These are phyloP conservation scores for Silurus lanzhouensis DNA, from an alignment of 2,797 vertebrate genomes.

Conservation along the genomic window DNA sequence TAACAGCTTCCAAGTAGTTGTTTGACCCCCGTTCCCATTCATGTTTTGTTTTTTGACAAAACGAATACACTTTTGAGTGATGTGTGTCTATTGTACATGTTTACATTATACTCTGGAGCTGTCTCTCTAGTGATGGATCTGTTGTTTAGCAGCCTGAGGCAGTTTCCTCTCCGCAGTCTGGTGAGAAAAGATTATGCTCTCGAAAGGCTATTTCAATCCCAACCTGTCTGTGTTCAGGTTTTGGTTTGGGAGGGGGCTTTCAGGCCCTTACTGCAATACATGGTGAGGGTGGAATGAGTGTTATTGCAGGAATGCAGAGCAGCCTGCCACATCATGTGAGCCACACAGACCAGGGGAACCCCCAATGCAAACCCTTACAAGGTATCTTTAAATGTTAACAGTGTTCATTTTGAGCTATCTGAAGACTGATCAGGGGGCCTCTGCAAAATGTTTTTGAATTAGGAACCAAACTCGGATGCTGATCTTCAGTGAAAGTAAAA, in stretches of 20 bases:
- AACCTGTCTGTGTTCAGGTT: slow-evolving; percentile 35
- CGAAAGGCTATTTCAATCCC: slow-evolving; percentile 42
- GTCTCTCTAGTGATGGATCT: slow-evolving; percentile 41
- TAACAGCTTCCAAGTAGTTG: background rate
- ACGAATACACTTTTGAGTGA: slow-evolving; percentile 35
- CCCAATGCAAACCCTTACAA: slow-evolving; percentile 35
- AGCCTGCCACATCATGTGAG: slow-evolving; percentile 51
- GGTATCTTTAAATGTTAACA: slow-evolving; percentile 6
- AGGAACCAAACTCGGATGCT: background rate
- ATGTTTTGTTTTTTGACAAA: background rate
- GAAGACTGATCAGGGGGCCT: slow-evolving; percentile 13
- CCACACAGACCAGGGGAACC: slow-evolving; percentile 37
- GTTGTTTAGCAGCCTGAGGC: slow-evolving; percentile 42
- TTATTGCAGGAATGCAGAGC: slow-evolving; percentile 55
- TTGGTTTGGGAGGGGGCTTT: slow-evolving; percentile 25
- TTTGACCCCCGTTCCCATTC: background rate
- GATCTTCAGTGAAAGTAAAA: slow-evolving; percentile 16
- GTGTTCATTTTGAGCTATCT: slow-evolving; percentile 19
- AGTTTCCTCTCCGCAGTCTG: slow-evolving; percentile 34
- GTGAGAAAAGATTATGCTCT: slow-evolving; percentile 31
- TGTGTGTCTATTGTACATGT: slow-evolving; percentile 29
- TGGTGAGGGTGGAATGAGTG: slow-evolving; percentile 52
- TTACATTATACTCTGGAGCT: slow-evolving; percentile 39
- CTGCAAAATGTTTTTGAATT: slow-evolving; percentile 17
- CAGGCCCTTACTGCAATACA: slow-evolving; percentile 36